Percentiles rank a stretch among this genome's conserved stretches.
Evolutionary conservation across 2,888 invertebrate genomes (phyloP).

Genomic region (Apoda limacodes): DNA sequence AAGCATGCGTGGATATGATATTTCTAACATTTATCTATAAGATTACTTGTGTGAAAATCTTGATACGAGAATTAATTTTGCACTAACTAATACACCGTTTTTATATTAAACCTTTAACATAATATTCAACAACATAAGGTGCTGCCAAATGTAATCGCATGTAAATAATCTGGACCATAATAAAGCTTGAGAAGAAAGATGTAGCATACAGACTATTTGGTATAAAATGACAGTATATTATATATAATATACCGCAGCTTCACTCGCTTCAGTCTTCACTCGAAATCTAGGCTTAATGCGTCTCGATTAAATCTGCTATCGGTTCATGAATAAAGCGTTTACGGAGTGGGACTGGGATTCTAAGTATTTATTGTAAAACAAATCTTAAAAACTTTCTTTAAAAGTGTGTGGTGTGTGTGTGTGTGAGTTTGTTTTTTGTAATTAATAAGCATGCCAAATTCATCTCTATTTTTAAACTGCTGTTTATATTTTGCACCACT

Average conservation of each 20-base stretch:
- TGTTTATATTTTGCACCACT: constrained; percentile 15
- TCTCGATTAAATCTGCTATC: constrained; percentile 14
- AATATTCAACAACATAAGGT: constrained; percentile 14
- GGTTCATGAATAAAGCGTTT: constrained; percentile 13
- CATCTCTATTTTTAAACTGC: constrained; percentile 14
- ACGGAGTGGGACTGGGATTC: constrained; percentile 14
- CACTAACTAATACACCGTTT: constrained; percentile 16
- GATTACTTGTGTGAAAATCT: constrained; percentile 16
- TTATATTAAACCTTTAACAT: constrained; percentile 13
- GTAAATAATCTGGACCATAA: constrained; percentile 14
- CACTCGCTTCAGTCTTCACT: constrained; percentile 14
- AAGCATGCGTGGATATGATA: constrained; percentile 14
- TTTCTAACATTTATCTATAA: constrained; percentile 15
- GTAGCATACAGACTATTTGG: constrained; percentile 13
- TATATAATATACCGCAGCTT: constrained; percentile 14
- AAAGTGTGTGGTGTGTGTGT: constrained; percentile 15
- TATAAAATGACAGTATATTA: constrained; percentile 14
- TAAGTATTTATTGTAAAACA: constrained; percentile 14
- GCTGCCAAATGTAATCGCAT: constrained; percentile 14
- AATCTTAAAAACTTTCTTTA: constrained; percentile 14
- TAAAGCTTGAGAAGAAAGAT: constrained; percentile 14
- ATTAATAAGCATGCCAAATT: constrained; percentile 13
- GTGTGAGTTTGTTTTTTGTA: constrained; percentile 12
- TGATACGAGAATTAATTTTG: constrained; percentile 16
- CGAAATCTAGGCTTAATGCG: constrained; percentile 14